Evolutionary conservation across 2,797 vertebrate species (phyloP), one percentile per base, ranked within the genome.

Genomic region (Phoeniculus purpureus): DNA sequence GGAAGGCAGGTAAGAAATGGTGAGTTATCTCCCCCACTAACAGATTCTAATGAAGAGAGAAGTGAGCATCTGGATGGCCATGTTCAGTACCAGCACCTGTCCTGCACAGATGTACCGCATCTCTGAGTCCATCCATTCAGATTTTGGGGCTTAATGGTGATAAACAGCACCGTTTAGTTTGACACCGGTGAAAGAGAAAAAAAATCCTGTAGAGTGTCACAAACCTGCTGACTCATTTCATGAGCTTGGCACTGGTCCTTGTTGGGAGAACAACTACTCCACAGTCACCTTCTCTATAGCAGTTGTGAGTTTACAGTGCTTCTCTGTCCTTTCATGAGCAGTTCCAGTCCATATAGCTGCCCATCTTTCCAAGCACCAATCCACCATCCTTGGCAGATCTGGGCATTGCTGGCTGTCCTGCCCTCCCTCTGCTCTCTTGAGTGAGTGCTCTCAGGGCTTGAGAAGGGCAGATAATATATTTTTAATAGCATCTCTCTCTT

Each of bases 321-420:
- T 25, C 51, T 68, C 59, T 83, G 80, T 78, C 22, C 52, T 80
- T 56, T 70, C 37, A 3, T 7, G 23, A 61, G 68, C 17, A 10
- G 43, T 31, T 66, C 50, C 3, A 52, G 34, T 34, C 66, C 37
- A 3, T 45, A 23, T 21, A 7, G 31, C 56, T 54, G 43, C 43
- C 61, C 3, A 0, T 17, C 34, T 54, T 58, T 51, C 45, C 4
- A 6, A 81, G 58, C 47, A 15, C 2, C 3, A 37, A 27, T 70
- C 66, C 18, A 4, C 27, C 48, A 31, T 29, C 84, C 60, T 60
- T 40, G 18, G 64, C 48, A 52, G 37, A 23, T 26, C 40, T 2
- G 1, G 27, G 3, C 13, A 7, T 27, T 17, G 0, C 51, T 3
- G 27, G 9, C 48, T 70, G 66, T 83, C 13, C 10, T 40, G 43